Conservation (phyloP, 37 sponge, comb jelly and placozoan species). For the Bolinopsis microptera region DNA sequence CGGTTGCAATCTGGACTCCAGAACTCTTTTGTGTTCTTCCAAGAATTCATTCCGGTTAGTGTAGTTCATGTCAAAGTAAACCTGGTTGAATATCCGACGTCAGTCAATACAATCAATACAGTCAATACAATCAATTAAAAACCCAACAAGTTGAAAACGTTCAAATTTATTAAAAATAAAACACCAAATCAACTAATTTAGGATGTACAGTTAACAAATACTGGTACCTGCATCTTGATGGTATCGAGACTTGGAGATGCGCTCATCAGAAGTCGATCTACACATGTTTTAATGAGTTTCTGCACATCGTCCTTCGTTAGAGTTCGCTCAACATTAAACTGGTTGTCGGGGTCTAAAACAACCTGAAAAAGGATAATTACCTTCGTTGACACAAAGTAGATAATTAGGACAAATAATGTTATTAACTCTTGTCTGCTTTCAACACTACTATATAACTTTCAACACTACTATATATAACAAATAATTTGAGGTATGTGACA, state of each 20-base stretch:
- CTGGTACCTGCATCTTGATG: slow-evolving; percentile 90
- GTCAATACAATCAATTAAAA: too few relatives aligned
- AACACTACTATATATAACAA: too few relatives aligned
- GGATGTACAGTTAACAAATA: too few relatives aligned
- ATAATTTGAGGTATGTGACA: too few relatives aligned
- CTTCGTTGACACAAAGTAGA: too few relatives aligned
- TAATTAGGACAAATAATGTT: too few relatives aligned
- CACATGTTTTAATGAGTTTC: slow-evolving; percentile 88
- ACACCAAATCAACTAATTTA: too few relatives aligned
- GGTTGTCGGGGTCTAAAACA: slow-evolving; percentile 95
- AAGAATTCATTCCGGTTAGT: slow-evolving; percentile 79
- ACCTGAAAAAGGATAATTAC: neutral
- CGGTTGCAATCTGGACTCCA: slow-evolving; percentile 80
- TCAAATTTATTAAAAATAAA: too few relatives aligned
- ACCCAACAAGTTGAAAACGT: too few relatives aligned
- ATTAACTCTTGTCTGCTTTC: neutral
- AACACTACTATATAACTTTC: too few relatives aligned
- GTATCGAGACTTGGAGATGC: slow-evolving; percentile 91
- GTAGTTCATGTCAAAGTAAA: slow-evolving; percentile 99
- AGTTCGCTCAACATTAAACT: slow-evolving; percentile 91
- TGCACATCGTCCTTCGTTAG: slow-evolving; percentile 95
- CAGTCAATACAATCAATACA: too few relatives aligned
- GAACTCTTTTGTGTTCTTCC: slow-evolving; percentile 85
- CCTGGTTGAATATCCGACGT: slow-evolving; percentile 57
- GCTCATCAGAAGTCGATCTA: slow-evolving; percentile 73